Evolutionary conservation across 1,140 invertebrate species (phyloP), one percentile per base, ranked within the genome.

Genomic region (Diuraphis noxia): DNA sequence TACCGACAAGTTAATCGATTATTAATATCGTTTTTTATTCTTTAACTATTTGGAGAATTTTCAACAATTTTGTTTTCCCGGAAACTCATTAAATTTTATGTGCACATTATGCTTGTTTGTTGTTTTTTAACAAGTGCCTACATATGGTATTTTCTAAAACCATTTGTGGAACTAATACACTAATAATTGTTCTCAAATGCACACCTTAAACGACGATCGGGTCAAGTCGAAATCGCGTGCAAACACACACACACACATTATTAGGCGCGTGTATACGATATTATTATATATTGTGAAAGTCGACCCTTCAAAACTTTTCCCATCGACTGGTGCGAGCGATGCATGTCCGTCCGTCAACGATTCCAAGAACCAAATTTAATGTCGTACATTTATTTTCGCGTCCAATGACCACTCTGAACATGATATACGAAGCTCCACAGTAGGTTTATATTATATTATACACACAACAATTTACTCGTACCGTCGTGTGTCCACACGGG

Each of bases 311-410:
- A 86, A 52, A 86, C 43, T 86, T 86, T 86, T 86, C 34, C 46
- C 46, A n/a, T 17, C n/a, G 82, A 6, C n/a, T 5, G 8, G 8
- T 49, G 19, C 23, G 77, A 1, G 7, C 56, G n/a, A 25, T 81
- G 77, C 77, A 30, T 40, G 25, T 17, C 10, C 21, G 77, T 79
- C 77, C 25, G 81, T 19, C 7, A 9, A 9, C 43, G 88, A 77
- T 90, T 90, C 63, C 21, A 41, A 77, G 72, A 90, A 90, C 38
- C 72, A 4, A 90, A 90, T 90, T 88, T 72, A 41, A 85, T 41
- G n/a, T 38, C 21, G 36, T 17, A 52, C 21, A 56, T 41, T n/a
- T 46, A 25, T 89, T 89, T 77, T 77, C 63, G 34, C 89, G 89
- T 82, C 89, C 40, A 30, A 36, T 21, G 38, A 77, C 40, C 41